These are phyloP conservation scores for Siniperca chuatsi DNA, from an alignment of 2,113 vertebrate species.

Conservation along the genomic window DNA sequence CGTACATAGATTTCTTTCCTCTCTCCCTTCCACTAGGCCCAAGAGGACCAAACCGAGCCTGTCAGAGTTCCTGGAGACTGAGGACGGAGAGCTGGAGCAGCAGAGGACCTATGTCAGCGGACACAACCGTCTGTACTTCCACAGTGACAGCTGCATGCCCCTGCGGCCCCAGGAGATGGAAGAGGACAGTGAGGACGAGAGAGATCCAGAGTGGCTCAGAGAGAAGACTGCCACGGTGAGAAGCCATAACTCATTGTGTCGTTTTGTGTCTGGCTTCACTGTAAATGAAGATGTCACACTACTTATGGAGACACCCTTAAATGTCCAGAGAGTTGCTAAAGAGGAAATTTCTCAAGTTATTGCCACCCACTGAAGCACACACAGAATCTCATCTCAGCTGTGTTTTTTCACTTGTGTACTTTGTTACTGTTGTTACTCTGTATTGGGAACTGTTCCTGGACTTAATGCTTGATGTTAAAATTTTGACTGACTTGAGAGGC, in stretches of 20 bases:
- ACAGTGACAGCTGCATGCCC: slow-evolving; percentile 97
- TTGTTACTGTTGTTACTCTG: neutral
- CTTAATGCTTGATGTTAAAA: neutral
- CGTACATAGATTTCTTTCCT: neutral
- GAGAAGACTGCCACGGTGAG: slow-evolving; percentile 98
- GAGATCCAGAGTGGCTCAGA: slow-evolving; percentile 96
- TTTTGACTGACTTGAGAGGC: neutral
- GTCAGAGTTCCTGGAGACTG: slow-evolving; percentile 97
- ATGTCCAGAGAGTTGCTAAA: neutral
- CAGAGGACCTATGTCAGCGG: slow-evolving; percentile 97
- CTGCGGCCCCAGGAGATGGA: slow-evolving; percentile 99
- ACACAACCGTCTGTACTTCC: slow-evolving; percentile 98
- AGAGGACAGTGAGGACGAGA: slow-evolving; percentile 96
- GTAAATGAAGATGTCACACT: neutral
- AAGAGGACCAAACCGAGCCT: slow-evolving; percentile 97
- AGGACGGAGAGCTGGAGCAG: slow-evolving; percentile 97
- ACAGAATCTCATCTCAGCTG: neutral
- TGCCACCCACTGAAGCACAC: neutral
- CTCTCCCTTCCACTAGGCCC: slow-evolving; percentile 82
- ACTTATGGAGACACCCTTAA: neutral
- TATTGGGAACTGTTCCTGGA: neutral
- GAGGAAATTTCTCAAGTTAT: neutral
- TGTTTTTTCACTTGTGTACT: neutral
- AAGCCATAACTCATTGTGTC: neutral
- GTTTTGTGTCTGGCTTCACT: neutral